Evolutionary conservation across 2,797 vertebrate genomes (phyloP), one percentile per base, ranked within the genome.

Genomic region (Pitangus sulphuratus): DNA sequence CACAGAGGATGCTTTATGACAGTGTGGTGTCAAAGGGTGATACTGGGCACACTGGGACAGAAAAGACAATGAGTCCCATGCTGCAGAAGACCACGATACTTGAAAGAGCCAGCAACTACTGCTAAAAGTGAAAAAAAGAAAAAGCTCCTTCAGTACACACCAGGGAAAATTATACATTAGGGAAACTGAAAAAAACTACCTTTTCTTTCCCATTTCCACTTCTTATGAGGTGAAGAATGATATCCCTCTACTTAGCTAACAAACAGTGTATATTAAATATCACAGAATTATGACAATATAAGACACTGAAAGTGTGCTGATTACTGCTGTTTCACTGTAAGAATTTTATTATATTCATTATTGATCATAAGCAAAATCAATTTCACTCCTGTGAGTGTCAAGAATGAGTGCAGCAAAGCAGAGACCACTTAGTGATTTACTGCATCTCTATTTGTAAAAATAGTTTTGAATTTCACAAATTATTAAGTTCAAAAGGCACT

Each of bases 1-100:
- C 95, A 96, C 89, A 97, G 90, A 95, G 81, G 82, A 87, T 90
- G 92, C 90, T 93, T 95, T 96, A 93, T 96, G 93, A 96, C 92
- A 96, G 89, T 44, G 15, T 48, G 37, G 75, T 92, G 90, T 94
- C 90, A 65, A 56, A 95, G 94, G 84, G 84, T 89, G 78, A 79
- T 74, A 71, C 6, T 68, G 31, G 80, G 54, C 70, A 79, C 6
- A 20, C 51, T 83, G 82, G 64, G 53, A 53, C 37, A 65, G 78
- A 72, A 57, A 58, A 60, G 48, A 95, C 62, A 84, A 88, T 76
- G 48, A 42, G 17, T 12, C 24, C 25, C 35, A 64, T 42, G 56
- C 62, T 87, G 75, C 50, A 64, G 4, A 76, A 25, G 81, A 39
- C 68, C 68, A 70, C 0, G 0, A 75, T 15, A 51, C 44, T 90